Conservation (phyloP, 2,888 invertebrate genomes). For the Heliconius ethilla region DNA sequence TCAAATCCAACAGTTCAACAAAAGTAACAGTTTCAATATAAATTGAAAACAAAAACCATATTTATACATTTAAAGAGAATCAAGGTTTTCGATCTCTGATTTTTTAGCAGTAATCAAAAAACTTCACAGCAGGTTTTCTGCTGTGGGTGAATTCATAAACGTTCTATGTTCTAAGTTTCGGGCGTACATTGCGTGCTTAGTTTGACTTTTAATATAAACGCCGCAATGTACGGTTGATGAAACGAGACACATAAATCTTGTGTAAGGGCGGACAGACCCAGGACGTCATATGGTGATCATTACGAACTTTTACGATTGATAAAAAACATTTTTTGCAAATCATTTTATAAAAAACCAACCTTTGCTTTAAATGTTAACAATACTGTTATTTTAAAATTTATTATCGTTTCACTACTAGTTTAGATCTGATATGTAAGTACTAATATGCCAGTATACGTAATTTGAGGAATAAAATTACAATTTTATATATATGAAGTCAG, state of each 20-base stretch:
- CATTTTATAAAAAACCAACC: conserved; percentile 39
- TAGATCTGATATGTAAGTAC: neutral
- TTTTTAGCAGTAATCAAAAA: conserved; percentile 39
- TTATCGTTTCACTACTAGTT: neutral
- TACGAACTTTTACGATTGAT: conserved; percentile 71
- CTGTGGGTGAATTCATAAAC: conserved; percentile 39
- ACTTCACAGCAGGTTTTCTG: conserved; percentile 42
- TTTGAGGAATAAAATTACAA: neutral
- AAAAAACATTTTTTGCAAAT: conserved; percentile 50
- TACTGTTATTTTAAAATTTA: neutral
- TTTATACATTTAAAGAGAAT: neutral
- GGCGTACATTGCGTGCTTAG: conserved; percentile 57
- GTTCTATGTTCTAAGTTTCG: conserved; percentile 26
- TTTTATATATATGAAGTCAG: neutral
- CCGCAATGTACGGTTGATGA: conserved; percentile 56
- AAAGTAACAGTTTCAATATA: neutral
- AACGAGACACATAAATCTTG: conserved; percentile 64
- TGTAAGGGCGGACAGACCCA: conserved; percentile 60
- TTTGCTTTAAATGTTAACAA: neutral
- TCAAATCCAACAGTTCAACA: too few species aligned
- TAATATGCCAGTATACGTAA: too few species aligned
- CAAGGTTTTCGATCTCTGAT: conserved; percentile 53
- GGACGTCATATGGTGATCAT: conserved; percentile 75
- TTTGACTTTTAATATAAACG: conserved; percentile 14
- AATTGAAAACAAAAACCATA: conserved; percentile 1